These are phyloP conservation scores for Harlomillsia oculata DNA, from an alignment of 1,140 invertebrate species.

Conservation along the genomic window DNA sequence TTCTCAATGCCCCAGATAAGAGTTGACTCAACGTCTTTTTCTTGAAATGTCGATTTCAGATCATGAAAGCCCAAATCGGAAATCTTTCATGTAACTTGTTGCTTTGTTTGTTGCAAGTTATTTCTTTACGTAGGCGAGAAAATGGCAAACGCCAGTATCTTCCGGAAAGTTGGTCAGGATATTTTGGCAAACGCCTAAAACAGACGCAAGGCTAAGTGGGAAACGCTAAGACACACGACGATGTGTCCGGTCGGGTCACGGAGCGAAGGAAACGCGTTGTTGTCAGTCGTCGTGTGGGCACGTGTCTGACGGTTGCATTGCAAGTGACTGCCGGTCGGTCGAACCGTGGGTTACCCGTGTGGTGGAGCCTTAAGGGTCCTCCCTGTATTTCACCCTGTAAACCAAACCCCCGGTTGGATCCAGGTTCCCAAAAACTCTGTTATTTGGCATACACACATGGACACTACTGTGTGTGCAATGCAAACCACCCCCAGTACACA, in stretches of 20 bases:
- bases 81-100: too few relatives aligned
- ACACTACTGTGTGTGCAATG: background rate
- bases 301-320: conserved; percentile 34
- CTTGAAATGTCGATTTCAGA: too few relatives aligned
- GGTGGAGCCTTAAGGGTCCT: conserved; percentile 22
- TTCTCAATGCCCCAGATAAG: too few relatives aligned
- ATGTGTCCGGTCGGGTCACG: conserved; percentile 20
- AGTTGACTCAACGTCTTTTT: too few relatives aligned
- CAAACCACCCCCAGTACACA: conserved; percentile 6
- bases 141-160: too few relatives aligned
- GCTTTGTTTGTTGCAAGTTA: too few relatives aligned
- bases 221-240: too few relatives aligned
- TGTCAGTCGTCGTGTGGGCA: conserved; percentile 31
- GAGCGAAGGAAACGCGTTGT: conserved; percentile 21
- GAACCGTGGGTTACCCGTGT: conserved; percentile 7
- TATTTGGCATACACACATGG: background rate
- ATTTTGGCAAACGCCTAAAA: too few relatives aligned
- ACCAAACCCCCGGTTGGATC: background rate
- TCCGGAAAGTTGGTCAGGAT: too few relatives aligned
- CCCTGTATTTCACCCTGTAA: background rate
- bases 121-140: too few relatives aligned
- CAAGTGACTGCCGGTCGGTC: conserved; percentile 32
- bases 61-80: too few relatives aligned
- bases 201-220: too few relatives aligned
- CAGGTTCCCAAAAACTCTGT: background rate